Evolutionary conservation across 1,140 invertebrate genomes (phyloP), one percentile per base, ranked within the genome.

Genomic region (Bradynema listronoti): DNA sequence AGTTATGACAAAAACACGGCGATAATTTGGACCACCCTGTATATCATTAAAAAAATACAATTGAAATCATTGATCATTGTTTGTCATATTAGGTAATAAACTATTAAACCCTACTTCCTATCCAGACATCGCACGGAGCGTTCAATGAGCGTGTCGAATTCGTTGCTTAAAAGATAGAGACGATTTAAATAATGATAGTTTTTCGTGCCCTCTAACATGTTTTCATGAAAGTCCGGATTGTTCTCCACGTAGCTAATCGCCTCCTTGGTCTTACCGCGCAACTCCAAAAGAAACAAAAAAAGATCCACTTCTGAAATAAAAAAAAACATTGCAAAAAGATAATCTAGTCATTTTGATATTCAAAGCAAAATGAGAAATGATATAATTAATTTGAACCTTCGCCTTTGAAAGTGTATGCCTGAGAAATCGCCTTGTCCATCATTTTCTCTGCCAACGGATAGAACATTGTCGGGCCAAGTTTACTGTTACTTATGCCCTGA

Each of bases 371-470:
- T 0, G 9, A 2, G 22, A 60, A 41, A 36, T 27, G 1, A 19
- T 11, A 30, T 6, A 22, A n/a, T n/a, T n/a, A n/a, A n/a, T n/a
- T n/a, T n/a, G n/a, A 19, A 50, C 59, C 59, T 2, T 61, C 42
- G 27, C 25, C 24, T 16, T 55, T 52, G 25, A 34, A 27, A 16
- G 41, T 24, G 24, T 63, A 30, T n/a, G 25, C 27, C 11, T 34
- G 33, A 27, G 29, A n/a, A 6, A 91, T 86, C n/a, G n/a, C n/a
- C 79, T 93, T 95, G 69, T 88, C 83, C 25, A 86, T 83, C 86
- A 88, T 84, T 65, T 81, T 77, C 62, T 84, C 88, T n/a, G 91
- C 91, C 47, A 95, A 80, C 14, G 87, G 85, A 34, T 93, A 82
- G 27, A 86, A 84, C 53, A 90, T 84, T 57, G 80, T 83, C 57